Base-by-base conservation (phyloP, 2,888 invertebrate species). In the Drosophila colorata region DNA sequence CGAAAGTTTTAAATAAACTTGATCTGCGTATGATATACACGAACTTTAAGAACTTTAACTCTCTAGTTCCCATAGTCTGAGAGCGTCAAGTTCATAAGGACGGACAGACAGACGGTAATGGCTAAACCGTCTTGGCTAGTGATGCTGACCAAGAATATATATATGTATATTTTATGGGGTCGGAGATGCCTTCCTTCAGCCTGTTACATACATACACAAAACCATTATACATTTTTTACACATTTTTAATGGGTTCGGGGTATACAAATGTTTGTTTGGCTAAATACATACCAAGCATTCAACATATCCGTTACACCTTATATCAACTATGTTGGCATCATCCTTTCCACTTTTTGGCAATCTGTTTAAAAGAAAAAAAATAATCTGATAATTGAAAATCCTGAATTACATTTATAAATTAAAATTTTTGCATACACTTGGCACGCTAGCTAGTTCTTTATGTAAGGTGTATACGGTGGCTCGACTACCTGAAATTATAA, bases 291-390 rank as follows among this genome's bases (percentile, higher is more conserved):
- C 85, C 88, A 85, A 65, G 38, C 76, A 67, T 16, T 72, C 76
- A 11, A 25, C 20, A 52, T 59, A 63, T 58, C 80, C 79, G 68
- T 55, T 74, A 33, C 75, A 79, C 47, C 80, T 74, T 44, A 84
- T 78, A 51, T 89, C 90, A 79, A 90, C 83, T 56, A 87, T 69
- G 70, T 69, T 85, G 20, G 80, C 70, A 66, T 82, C 88, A 67
- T 87, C 83, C 82, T 80, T 86, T 78, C 72, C 68, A 58, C 31
- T 69, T 69, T 74, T 78, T 13, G 80, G 75, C 67, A 88, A 89
- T 80, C 91, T 91, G 82, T 57, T 89, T 90, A 55, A 59, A 69
- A 75, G 46, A 46, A 25, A 48, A n/a, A 51, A 31, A 51, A 18
- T 44, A 66, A 65, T 35, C 31, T 18, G 2, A 18, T 57, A 18